A percentile compares a stretch with the other conserved stretches of the same genome.
Evolutionary conservation across 2,113 vertebrate genomes (phyloP).

Genomic region (Gymnarchus niloticus): DNA sequence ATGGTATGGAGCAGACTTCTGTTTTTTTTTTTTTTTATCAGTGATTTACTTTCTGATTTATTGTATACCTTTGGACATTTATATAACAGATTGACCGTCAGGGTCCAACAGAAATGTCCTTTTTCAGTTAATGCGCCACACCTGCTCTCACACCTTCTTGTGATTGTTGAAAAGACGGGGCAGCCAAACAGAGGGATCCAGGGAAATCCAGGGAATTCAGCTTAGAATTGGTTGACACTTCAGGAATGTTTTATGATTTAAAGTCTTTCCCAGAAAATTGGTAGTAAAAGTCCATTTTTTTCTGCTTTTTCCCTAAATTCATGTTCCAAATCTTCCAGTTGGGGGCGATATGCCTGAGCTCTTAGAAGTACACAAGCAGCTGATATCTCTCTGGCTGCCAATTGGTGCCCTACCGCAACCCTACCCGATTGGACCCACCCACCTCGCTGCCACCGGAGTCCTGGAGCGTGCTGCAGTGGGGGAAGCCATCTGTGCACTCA

Average conservation of each 20-base stretch:
- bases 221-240: background rate
- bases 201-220: background rate
- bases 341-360: background rate
- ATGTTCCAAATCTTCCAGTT: background rate
- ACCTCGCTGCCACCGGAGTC: background rate
- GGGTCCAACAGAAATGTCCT: background rate
- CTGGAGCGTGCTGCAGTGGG: background rate
- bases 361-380: slow-evolving; percentile 1
- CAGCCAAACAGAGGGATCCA: background rate
- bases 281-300: background rate
- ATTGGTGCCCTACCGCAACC: background rate
- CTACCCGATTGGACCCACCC: background rate
- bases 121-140: background rate
- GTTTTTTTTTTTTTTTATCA: background rate
- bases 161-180: background rate
- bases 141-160: background rate
- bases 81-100: background rate
- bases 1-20: background rate
- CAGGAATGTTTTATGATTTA: background rate
- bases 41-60: too few species aligned
- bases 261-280: background rate
- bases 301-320: background rate
- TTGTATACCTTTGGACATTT: background rate
- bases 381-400: slow-evolving; percentile 11
- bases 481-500: background rate